A percentile compares a stretch with the other conserved stretches of the same genome.
These are phyloP conservation scores for Balaeniceps rex DNA, from an alignment of 2,113 vertebrate genomes.

Conservation along the genomic window DNA sequence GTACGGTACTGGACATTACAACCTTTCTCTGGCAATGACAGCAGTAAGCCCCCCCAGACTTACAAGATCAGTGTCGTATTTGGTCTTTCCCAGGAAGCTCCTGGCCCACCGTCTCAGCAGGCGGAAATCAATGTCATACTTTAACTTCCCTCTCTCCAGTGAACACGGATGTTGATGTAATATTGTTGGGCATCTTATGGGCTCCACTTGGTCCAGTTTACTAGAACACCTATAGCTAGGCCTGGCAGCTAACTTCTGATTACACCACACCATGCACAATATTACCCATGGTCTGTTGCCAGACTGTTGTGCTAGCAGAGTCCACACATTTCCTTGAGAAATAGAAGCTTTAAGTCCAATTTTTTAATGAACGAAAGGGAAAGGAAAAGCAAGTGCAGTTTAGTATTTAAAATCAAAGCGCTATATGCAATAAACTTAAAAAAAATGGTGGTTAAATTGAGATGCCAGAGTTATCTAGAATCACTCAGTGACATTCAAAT, in stretches of 20 bases:
- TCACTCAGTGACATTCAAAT: background rate
- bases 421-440: background rate
- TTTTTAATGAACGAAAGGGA: background rate
- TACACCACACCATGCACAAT: background rate
- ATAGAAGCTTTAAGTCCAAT: background rate
- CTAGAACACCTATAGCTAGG: background rate
- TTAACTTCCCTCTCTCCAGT: background rate
- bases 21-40: background rate
- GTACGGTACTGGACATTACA: background rate
- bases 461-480: background rate
- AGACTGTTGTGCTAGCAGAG: background rate
- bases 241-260: background rate
- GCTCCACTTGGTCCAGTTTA: background rate
- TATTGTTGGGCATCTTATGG: background rate
- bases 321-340: background rate
- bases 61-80: background rate
- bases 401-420: background rate
- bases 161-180: accelerated
- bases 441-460: background rate
- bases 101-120: background rate
- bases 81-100: background rate
- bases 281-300: background rate
- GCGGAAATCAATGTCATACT: background rate
- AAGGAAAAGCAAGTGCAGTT: background rate
- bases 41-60: background rate